A percentile compares a stretch with the other conserved stretches of the same genome.
Conservation (phyloP, 1,140 invertebrate species). For the Drosophila equinoxialis region DNA sequence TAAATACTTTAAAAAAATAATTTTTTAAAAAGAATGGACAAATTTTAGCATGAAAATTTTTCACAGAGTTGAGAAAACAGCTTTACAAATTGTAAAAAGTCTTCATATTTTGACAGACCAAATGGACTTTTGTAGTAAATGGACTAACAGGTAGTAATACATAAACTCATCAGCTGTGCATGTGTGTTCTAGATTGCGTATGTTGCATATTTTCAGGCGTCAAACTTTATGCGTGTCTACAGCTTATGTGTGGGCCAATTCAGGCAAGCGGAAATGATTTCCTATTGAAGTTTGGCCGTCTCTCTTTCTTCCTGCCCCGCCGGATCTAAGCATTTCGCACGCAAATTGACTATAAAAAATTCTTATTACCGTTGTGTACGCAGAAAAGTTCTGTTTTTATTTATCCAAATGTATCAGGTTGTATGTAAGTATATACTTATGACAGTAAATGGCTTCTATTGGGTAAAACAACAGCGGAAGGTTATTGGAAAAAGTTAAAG, state of each 20-base stretch:
- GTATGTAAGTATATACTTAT: not conserved
- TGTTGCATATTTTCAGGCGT: slow-evolving; percentile 12
- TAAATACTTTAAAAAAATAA: too few relatives aligned
- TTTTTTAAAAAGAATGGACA: too few relatives aligned
- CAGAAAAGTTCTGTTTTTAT: slow-evolving; percentile 34
- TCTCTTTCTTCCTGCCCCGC: not conserved
- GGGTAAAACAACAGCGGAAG: not conserved
- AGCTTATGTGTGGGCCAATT: not conserved
- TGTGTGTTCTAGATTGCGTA: slow-evolving; percentile 7
- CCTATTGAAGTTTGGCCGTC: slow-evolving; percentile 8
- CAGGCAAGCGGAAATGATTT: slow-evolving; percentile 23
- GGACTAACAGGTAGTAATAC: not conserved
- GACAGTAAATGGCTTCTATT: slow-evolving; percentile 23
- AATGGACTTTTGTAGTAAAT: not conserved
- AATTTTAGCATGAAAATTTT: too few relatives aligned
- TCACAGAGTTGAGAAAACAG: too few relatives aligned
- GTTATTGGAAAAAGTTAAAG: slow-evolving; percentile 13
- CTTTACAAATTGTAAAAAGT: not conserved
- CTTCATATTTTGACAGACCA: not conserved
- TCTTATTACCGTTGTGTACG: slow-evolving; percentile 10
- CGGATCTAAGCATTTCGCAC: slow-evolving; percentile 22
- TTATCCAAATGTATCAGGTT: slow-evolving; percentile 9
- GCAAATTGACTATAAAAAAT: slow-evolving; percentile 40
- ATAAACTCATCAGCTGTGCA: slow-evolving; percentile 11
- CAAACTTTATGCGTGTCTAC: slow-evolving; percentile 28